phyloP scores from a whole-genome alignment of 1,140 invertebrate genomes.

The Hycleus phaleratus region DNA sequence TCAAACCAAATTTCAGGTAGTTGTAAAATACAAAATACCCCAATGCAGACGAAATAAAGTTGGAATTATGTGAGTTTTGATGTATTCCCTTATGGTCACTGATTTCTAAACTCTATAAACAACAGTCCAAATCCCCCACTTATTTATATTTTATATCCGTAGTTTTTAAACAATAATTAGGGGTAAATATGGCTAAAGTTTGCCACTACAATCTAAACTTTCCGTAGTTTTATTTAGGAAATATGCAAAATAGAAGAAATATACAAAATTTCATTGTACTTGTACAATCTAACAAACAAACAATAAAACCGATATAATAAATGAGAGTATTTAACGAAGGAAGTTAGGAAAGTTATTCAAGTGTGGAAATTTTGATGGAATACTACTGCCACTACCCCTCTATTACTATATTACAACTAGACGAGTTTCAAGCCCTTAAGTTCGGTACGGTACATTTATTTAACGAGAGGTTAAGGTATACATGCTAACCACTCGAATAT shows the following conservation, averaged over 20 bases:
- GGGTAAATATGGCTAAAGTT: background rate
- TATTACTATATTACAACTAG: background rate
- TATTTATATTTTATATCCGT: no score
- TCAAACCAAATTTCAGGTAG: no score
- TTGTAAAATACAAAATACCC: no score
- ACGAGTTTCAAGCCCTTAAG: slow-evolving; percentile 18
- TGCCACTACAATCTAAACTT: background rate
- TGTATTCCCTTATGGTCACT: no score
- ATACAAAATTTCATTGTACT: no score
- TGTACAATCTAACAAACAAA: slow-evolving; percentile 5
- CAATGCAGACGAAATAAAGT: no score
- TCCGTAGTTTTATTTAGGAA: background rate
- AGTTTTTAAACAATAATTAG: no score
- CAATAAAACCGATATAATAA: slow-evolving; percentile 19
- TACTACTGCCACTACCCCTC: background rate
- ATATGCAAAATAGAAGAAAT: no score
- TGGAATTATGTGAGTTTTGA: no score
- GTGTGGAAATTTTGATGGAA: slow-evolving; percentile 24
- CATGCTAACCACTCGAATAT: slow-evolving; percentile 9
- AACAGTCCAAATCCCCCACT: no score
- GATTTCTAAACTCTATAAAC: no score
- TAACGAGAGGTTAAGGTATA: slow-evolving; percentile 24
- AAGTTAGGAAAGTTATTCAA: slow-evolving; percentile 17
- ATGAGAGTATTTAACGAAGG: slow-evolving; percentile 20
- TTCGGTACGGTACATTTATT: slow-evolving; percentile 21